Percentiles rank a stretch among this genome's conserved stretches.
Conservation (phyloP, 2,113 vertebrate genomes). For the Chitala chitala region DNA sequence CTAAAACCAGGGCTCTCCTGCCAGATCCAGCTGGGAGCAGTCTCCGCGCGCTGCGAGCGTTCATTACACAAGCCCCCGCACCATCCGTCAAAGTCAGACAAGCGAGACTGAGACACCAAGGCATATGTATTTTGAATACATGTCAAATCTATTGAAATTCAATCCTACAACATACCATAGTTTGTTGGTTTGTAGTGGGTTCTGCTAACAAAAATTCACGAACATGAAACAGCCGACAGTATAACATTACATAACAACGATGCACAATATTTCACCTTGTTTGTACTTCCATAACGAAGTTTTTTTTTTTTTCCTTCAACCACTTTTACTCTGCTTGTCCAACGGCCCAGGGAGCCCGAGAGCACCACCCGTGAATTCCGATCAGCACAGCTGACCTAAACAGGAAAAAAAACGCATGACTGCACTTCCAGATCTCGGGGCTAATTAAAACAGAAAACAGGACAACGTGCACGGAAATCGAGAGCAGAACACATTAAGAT, state of each 20-base stretch:
- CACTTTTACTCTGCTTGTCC: too few species aligned
- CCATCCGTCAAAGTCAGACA: slow-evolving; percentile 12
- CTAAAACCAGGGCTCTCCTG: background rate
- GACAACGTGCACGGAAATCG: background rate
- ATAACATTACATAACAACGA: slow-evolving; percentile 3
- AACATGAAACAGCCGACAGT: background rate
- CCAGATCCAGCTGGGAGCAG: background rate
- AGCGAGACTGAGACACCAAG: background rate
- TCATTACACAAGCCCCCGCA: background rate
- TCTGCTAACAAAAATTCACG: background rate
- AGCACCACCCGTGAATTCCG: too few species aligned
- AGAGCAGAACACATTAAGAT: too few species aligned
- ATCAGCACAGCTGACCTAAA: background rate
- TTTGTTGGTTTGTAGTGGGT: background rate
- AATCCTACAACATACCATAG: slow-evolving; percentile 7
- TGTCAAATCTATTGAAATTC: background rate
- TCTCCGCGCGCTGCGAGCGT: background rate
- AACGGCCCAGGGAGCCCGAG: too few species aligned
- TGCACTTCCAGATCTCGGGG: background rate
- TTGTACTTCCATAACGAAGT: background rate
- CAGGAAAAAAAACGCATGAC: background rate
- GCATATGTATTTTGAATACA: background rate
- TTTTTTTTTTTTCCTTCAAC: background rate
- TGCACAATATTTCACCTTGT: too few species aligned
- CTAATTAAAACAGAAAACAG: background rate